Percentiles rank a stretch among this genome's conserved stretches.
phyloP scores from a whole-genome alignment of 2,113 vertebrate genomes.

The Peucedramus taeniatus region DNA sequence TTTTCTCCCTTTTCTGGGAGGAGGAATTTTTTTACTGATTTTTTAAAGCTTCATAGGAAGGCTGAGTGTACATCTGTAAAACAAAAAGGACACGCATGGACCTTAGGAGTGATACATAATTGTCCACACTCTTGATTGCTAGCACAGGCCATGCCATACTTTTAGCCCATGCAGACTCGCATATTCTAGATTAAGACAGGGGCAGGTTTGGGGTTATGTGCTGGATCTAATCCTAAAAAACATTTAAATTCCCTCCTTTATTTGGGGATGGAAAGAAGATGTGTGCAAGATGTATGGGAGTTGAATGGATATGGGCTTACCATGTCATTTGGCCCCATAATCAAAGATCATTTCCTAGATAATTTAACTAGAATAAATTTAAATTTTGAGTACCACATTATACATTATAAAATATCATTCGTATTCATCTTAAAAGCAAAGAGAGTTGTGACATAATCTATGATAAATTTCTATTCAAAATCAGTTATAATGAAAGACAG shows the following conservation, averaged over 20 bases:
- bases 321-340: background rate
- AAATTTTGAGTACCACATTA: background rate
- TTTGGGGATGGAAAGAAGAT: background rate
- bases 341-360: background rate
- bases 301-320: background rate
- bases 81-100: background rate
- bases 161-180: background rate
- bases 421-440: background rate
- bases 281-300: background rate
- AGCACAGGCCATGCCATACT: background rate
- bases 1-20: background rate
- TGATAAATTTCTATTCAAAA: background rate
- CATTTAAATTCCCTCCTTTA: background rate
- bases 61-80: background rate
- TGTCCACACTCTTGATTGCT: background rate
- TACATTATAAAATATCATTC: background rate
- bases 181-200: background rate
- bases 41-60: background rate
- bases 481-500: background rate
- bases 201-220: background rate
- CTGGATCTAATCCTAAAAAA: background rate
- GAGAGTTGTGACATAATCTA: background rate
- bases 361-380: background rate
- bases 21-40: background rate
- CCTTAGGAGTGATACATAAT: background rate